phyloP scores from a whole-genome alignment of 2,888 invertebrate species.

The Perithous albicinctus region DNA sequence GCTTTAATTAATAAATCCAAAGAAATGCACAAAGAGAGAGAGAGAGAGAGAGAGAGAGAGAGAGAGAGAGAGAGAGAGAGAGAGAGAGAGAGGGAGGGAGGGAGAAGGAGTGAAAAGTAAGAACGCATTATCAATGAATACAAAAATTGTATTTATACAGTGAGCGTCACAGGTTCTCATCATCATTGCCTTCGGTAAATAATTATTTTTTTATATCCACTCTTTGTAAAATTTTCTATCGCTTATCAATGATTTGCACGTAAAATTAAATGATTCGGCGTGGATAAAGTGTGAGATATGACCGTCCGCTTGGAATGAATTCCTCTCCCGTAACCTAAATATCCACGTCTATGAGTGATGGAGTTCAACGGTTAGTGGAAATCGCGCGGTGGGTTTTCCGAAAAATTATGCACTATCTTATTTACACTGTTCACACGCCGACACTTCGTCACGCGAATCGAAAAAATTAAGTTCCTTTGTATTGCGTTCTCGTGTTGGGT shows the following conservation, averaged over 20 bases:
- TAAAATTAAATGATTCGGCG: slow-evolving; percentile 30
- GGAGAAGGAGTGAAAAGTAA: background rate
- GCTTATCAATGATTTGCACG: slow-evolving; percentile 32
- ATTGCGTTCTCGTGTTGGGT: background rate
- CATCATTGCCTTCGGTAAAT: background rate
- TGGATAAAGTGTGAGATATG: slow-evolving; percentile 14
- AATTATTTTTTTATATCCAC: slow-evolving; percentile 29
- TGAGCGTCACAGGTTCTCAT: background rate
- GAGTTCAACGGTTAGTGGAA: background rate
- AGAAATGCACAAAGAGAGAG: slow-evolving; percentile 29
- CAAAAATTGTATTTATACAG: slow-evolving; percentile 30
- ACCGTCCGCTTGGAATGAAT: background rate
- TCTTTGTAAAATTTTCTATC: slow-evolving; percentile 49
- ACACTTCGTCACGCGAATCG: background rate
- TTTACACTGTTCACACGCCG: background rate
- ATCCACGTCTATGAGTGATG: slow-evolving; percentile 10
- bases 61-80: background rate
- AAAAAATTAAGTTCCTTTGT: slow-evolving; percentile 6
- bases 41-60: background rate
- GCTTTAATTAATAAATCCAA: slow-evolving; percentile 55
- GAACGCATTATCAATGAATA: slow-evolving; percentile 1
- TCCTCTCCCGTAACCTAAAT: slow-evolving; percentile 16
- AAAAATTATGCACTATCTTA: background rate
- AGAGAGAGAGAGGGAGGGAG: background rate
- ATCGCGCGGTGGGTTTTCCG: background rate